Percentiles rank a stretch among this genome's conserved stretches.
These are phyloP conservation scores for Marcusenius ussheri DNA, from an alignment of 2,113 vertebrate genomes.

Conservation along the genomic window DNA sequence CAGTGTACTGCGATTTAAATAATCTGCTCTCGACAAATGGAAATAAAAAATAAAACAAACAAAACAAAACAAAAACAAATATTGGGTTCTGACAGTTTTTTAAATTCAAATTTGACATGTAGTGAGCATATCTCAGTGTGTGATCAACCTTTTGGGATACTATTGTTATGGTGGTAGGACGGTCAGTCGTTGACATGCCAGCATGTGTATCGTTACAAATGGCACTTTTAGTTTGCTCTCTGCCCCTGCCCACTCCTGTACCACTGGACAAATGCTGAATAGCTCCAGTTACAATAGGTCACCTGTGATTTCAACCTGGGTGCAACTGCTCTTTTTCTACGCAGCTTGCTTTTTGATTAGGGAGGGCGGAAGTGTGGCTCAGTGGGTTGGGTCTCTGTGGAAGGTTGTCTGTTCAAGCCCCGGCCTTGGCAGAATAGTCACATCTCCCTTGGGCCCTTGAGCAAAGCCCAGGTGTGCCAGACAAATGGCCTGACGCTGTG, in stretches of 20 bases:
- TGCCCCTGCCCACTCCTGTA: background rate
- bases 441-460: background rate
- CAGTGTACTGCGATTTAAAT: background rate
- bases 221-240: background rate
- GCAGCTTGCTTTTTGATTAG: constrained; percentile 32
- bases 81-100: background rate
- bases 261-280: constrained; percentile 19
- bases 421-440: background rate
- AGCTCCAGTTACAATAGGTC: constrained; percentile 53
- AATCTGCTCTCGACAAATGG: background rate
- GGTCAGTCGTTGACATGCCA: background rate
- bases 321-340: constrained; percentile 42
- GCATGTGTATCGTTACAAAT: background rate
- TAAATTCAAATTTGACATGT: background rate
- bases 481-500: background rate
- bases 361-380: no score
- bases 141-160: background rate
- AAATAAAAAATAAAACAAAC: background rate
- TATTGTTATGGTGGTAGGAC: background rate
- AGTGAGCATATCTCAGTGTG: background rate
- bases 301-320: constrained; percentile 63
- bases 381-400: background rate
- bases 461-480: background rate
- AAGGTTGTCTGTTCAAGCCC: background rate
- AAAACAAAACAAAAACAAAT: background rate